Conservation (phyloP, 2,888 invertebrate genomes). For the Leptinotarsa rubiginosa region DNA sequence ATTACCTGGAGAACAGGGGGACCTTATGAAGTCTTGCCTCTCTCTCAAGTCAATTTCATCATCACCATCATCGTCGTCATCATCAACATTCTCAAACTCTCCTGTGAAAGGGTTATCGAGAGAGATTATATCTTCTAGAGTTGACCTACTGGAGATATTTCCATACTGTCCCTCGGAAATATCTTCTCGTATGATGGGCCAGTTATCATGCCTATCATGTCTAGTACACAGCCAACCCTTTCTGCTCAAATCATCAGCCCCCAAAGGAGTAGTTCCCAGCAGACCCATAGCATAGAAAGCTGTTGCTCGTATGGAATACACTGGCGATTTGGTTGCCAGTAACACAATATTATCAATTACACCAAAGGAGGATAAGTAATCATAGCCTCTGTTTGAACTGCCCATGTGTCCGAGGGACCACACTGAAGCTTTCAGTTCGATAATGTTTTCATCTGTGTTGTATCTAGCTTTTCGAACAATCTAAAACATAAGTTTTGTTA, state of each 20-base stretch:
- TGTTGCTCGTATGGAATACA: slow-evolving; percentile 90
- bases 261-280: slow-evolving; percentile 84
- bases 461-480: slow-evolving; percentile 68
- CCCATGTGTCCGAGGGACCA: slow-evolving; percentile 92
- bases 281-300: slow-evolving; percentile 90
- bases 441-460: slow-evolving; percentile 76
- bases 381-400: slow-evolving; percentile 80
- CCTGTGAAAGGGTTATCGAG: slow-evolving; percentile 41
- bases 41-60: slow-evolving; percentile 46
- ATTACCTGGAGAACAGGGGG: slow-evolving; percentile 49
- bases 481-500: slow-evolving; percentile 51
- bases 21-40: slow-evolving; percentile 44
- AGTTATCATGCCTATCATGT: slow-evolving; percentile 78
- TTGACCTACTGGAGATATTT: slow-evolving; percentile 45
- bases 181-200: slow-evolving; percentile 80
- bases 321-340: slow-evolving; percentile 82
- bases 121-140: slow-evolving; percentile 48
- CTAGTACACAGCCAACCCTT: slow-evolving; percentile 80
- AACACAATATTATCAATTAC: slow-evolving; percentile 69
- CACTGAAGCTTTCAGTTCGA: slow-evolving; percentile 86
- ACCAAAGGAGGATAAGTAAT: slow-evolving; percentile 73
- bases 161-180: slow-evolving; percentile 55
- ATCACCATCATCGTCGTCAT: slow-evolving; percentile 47
- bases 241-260: slow-evolving; percentile 83
- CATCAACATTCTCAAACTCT: slow-evolving; percentile 45